Evolutionary conservation across 2,113 vertebrate genomes (phyloP).

Genomic region (Burhinus bistriatus): DNA sequence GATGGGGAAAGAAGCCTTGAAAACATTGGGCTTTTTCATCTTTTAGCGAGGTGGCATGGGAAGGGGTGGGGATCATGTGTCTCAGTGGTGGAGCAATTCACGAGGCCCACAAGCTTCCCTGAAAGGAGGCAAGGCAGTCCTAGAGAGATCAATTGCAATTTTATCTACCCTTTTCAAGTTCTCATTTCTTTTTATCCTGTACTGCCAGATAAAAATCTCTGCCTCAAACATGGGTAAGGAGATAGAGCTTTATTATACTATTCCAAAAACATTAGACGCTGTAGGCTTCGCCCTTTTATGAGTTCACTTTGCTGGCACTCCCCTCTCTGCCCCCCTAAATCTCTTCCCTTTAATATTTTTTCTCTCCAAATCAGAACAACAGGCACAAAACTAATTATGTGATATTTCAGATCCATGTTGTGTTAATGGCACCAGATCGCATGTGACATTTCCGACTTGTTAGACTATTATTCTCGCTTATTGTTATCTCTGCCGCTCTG

Average conservation of each 20-base stretch:
- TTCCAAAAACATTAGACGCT: conserved; percentile 58
- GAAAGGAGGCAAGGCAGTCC: conserved; percentile 45
- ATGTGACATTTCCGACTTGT: conserved; percentile 75
- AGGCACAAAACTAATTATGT: conserved; percentile 76
- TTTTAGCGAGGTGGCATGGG: not conserved
- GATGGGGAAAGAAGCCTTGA: not conserved
- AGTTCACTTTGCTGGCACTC: conserved; percentile 38
- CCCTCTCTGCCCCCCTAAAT: conserved; percentile 14
- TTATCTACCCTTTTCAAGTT: conserved; percentile 69
- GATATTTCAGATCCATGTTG: conserved; percentile 77
- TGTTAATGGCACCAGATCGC: conserved; percentile 71
- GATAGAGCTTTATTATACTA: conserved; percentile 68
- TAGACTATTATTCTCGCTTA: conserved; percentile 77
- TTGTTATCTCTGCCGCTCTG: conserved; percentile 67
- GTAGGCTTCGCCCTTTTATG: conserved; percentile 52
- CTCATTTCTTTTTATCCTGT: conserved; percentile 57
- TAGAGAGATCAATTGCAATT: conserved; percentile 64
- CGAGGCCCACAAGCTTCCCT: conserved; percentile 13
- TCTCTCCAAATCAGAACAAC: conserved; percentile 73
- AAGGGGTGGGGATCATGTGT: not conserved
- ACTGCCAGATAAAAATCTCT: conserved; percentile 62
- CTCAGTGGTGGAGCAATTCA: conserved; percentile 2
- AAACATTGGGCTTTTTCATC: not conserved
- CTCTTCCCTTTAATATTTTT: conserved; percentile 59
- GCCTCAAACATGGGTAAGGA: conserved; percentile 57